A percentile compares a stretch with the other conserved stretches of the same genome.
These are phyloP conservation scores for Brachynemurus nebulosus DNA, from an alignment of 2,888 invertebrate genomes.

Conservation along the genomic window DNA sequence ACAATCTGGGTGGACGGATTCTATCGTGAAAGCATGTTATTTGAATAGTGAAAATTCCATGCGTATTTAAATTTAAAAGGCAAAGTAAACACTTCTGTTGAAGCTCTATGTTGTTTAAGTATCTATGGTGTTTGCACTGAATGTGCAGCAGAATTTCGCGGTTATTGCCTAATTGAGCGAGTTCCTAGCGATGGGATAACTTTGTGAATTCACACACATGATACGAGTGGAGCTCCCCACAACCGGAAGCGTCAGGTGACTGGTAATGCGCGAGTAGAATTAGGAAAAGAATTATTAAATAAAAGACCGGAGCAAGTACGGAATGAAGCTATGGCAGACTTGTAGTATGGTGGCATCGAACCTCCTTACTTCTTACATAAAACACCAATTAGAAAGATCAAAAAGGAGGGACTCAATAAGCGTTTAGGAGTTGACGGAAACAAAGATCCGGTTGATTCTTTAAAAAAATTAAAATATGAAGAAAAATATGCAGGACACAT, in stretches of 20 bases:
- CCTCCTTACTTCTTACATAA: constrained; percentile 12
- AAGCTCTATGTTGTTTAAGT: neutral
- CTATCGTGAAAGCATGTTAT: neutral
- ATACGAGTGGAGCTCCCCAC: constrained; percentile 9
- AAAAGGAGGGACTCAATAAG: constrained; percentile 14
- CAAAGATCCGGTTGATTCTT: constrained; percentile 7
- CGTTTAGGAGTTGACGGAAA: constrained; percentile 12
- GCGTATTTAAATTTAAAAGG: neutral
- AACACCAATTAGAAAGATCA: constrained; percentile 8
- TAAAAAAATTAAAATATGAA: constrained; percentile 13
- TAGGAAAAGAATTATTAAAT: constrained; percentile 14
- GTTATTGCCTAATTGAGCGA: constrained; percentile 1
- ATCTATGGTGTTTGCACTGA: constrained; percentile 10
- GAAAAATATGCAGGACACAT: constrained; percentile 11
- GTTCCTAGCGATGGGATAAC: constrained; percentile 3
- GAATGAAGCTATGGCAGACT: constrained; percentile 7
- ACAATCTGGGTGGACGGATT: neutral
- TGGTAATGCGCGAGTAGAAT: constrained; percentile 9
- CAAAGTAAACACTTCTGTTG: neutral
- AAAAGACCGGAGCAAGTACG: constrained; percentile 13
- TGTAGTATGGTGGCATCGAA: constrained; percentile 11
- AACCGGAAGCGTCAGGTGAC: constrained; percentile 11
- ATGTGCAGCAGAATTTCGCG: constrained; percentile 5
- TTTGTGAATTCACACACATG: constrained; percentile 6
- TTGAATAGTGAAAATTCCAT: neutral